Evolutionary conservation across 2,113 vertebrate genomes (phyloP).

Genomic region (Dermatemys mawii): DNA sequence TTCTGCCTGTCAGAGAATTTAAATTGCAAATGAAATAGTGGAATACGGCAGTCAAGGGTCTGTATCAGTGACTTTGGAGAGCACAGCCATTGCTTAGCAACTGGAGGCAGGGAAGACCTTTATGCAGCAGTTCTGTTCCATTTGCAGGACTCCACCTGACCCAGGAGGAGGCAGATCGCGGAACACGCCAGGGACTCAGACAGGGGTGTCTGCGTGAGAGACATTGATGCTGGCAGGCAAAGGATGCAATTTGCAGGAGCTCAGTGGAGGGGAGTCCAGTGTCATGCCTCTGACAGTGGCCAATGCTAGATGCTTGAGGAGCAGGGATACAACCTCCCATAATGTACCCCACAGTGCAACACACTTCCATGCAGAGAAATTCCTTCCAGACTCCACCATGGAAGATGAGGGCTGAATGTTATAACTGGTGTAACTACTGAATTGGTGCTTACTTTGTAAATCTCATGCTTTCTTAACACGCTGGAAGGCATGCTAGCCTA

Average conservation of each 20-base stretch:
- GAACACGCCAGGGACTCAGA: not conserved
- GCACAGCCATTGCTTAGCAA: slow-evolving; percentile 81
- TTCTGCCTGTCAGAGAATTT: slow-evolving; percentile 85
- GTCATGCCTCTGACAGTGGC: not conserved
- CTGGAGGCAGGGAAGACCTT: slow-evolving; percentile 52
- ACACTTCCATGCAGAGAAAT: not conserved
- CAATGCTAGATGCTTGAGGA: not conserved
- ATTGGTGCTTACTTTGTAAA: not conserved
- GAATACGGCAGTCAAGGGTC: slow-evolving; percentile 74
- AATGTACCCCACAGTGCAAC: rapidly evolving
- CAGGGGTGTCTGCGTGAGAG: not conserved
- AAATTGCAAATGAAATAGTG: slow-evolving; percentile 84
- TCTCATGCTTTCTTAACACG: not conserved
- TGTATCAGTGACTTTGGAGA: slow-evolving; percentile 74
- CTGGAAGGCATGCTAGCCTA: rapidly evolving
- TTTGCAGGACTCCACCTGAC: slow-evolving; percentile 20
- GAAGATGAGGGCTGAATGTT: not conserved
- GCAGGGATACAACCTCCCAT: not conserved
- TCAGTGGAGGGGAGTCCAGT: not conserved
- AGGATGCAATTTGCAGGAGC: too few relatives aligned
- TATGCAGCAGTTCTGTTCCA: not conserved
- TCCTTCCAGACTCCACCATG: rapidly evolving
- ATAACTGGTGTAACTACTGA: not conserved
- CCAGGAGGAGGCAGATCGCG: not conserved
- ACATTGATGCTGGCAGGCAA: too few relatives aligned